Conservation (phyloP, 1,140 invertebrate species). For the Procambarus clarkii region DNA sequence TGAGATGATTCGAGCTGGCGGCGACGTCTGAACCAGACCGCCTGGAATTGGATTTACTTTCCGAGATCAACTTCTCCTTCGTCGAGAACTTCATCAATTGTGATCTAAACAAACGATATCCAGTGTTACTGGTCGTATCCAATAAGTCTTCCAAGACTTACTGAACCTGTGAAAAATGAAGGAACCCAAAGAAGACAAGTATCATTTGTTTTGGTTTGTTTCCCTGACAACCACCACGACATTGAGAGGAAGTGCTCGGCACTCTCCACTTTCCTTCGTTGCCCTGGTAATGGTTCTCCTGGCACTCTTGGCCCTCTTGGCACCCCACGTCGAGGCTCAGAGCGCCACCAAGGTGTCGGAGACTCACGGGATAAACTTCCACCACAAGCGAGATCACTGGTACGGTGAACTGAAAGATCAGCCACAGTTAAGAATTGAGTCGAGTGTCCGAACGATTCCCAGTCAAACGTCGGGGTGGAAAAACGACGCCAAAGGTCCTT, state of each 20-base stretch:
- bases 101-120: constrained; percentile 2
- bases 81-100: background rate
- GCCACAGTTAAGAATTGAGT: constrained; percentile 36
- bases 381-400: constrained; percentile 41
- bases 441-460: constrained; percentile 34
- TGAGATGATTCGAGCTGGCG: background rate
- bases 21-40: background rate
- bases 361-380: background rate
- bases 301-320: background rate
- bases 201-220: background rate
- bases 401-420: constrained; percentile 14
- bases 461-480: constrained; percentile 31
- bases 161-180: background rate
- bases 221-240: background rate
- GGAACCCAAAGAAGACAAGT: background rate
- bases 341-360: constrained; percentile 3
- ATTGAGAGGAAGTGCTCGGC: background rate
- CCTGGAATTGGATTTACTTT: background rate
- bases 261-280: background rate
- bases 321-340: background rate
- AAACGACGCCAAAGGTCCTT: background rate
- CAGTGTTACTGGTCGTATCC: background rate
- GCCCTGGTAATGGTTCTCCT: background rate
- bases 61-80: background rate
- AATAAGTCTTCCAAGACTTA: background rate